Base-by-base conservation (phyloP, 2,888 invertebrate genomes). In the Mechanitis messenoides region DNA sequence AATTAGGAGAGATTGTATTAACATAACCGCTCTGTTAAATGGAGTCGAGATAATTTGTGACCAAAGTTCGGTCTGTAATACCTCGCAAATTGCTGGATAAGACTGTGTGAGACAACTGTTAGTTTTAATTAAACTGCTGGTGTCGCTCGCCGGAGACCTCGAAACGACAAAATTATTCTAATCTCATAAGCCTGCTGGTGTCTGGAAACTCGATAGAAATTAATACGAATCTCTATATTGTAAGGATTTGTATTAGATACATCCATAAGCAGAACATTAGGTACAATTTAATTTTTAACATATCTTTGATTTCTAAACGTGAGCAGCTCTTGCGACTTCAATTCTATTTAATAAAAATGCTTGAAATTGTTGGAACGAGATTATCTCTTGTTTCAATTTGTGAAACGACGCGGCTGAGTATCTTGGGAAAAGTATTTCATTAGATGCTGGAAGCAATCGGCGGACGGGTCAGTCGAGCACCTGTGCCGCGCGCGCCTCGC, bases 71-170 rank as follows among this genome's bases (percentile, higher is more conserved):
- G 83, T 85, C 84, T 85, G 86, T 89, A 87, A 89, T 89, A 86
- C 87, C 86, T 88, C 87, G 87, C 89, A 90, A 90, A 90, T 90
- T 90, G 88, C 86, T 81, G 88, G 87, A 87, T 87, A 87, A 88
- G 87, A 88, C 89, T 86, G 89, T 87, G 88, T 85, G 87, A 87
- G 89, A 88, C 88, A 89, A 89, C 89, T 89, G 89, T 88, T 90
- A 89, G 89, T 89, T 90, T 90, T 89, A 89, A 90, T 90, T 90
- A 88, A 90, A 89, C 87, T 84, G 86, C 86, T 85, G 88, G 84
- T 87, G 81, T 81, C 79, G 81, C 79, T 85, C 84, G 85, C 83
- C 81, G 84, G 81, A 85, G 79, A 81, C 81, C 81, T 84, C 76
- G 79, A 82, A 88, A 88, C 83, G 89, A 84, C 85, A 83, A 85